Percentiles rank a stretch among this genome's conserved stretches.
Conservation (phyloP, 2,797 vertebrate genomes). For the Euthynnus affinis region DNA sequence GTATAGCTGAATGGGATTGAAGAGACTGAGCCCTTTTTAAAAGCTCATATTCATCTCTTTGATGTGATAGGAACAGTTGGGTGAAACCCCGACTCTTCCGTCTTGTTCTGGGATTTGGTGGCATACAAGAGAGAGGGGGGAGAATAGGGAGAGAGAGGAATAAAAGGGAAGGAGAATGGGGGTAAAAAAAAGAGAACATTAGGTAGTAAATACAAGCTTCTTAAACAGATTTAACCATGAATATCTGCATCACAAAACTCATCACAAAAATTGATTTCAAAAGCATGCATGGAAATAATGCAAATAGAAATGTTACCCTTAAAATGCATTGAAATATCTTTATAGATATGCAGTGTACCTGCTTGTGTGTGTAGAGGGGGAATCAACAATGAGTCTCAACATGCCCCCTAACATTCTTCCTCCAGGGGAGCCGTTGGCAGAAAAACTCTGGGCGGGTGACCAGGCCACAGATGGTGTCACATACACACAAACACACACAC, state of each 20-base stretch:
- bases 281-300: background rate
- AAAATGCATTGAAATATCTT: slow-evolving; percentile 5
- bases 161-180: background rate
- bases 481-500: slow-evolving; percentile 45
- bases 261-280: background rate
- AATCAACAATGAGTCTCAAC: slow-evolving; percentile 60
- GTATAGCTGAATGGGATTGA: slow-evolving; percentile 51
- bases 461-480: slow-evolving; percentile 79
- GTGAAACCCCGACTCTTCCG: slow-evolving; percentile 32
- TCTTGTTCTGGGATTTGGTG: slow-evolving; percentile 33
- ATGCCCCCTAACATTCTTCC: slow-evolving; percentile 70
- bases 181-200: slow-evolving; percentile 9
- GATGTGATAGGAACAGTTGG: slow-evolving; percentile 58
- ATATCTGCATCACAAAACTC: background rate
- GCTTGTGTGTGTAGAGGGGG: slow-evolving; percentile 18
- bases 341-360: slow-evolving; percentile 31
- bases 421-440: slow-evolving; percentile 70
- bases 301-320: background rate
- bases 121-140: slow-evolving; percentile 5
- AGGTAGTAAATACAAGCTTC: slow-evolving; percentile 6
- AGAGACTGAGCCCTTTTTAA: slow-evolving; percentile 54
- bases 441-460: slow-evolving; percentile 68
- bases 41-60: slow-evolving; percentile 64
- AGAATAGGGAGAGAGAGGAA: background rate
- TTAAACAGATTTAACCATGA: slow-evolving; percentile 4